Percentiles rank a stretch among this genome's conserved stretches.
These are phyloP conservation scores for Marmota flaviventris DNA, from an alignment of 2,113 vertebrate species.

Conservation along the genomic window DNA sequence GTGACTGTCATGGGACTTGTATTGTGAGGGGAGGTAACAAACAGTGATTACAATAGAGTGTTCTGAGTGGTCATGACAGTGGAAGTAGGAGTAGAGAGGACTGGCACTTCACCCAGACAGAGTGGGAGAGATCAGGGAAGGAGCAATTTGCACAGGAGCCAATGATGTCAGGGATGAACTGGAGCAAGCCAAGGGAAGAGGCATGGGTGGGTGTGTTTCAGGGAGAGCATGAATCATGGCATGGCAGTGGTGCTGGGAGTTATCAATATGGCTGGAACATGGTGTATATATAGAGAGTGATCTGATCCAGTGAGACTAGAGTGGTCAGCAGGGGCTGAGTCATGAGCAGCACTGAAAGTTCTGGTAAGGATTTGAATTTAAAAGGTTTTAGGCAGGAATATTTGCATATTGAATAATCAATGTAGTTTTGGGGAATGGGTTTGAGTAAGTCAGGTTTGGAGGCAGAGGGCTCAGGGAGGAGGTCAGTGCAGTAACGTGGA, in stretches of 20 bases:
- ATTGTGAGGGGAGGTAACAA: not conserved
- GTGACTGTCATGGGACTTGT: not conserved
- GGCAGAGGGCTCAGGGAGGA: not conserved
- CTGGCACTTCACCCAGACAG: not conserved
- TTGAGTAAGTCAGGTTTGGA: not conserved
- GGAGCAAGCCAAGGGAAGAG: not conserved
- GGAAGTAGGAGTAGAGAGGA: not conserved
- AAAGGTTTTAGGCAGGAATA: not conserved
- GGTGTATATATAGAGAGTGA: too few relatives aligned
- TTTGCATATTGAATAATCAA: not conserved
- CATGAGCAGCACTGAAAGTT: not conserved
- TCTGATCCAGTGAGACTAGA: not conserved
- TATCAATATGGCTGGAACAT: not conserved
- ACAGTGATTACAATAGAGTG: not conserved
- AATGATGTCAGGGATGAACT: not conserved
- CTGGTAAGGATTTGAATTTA: not conserved
- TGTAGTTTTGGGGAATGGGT: not conserved
- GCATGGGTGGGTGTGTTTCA: not conserved
- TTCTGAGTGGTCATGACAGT: not conserved
- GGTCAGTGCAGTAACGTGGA: not conserved
- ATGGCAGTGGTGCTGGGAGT: not conserved
- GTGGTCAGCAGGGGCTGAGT: not conserved
- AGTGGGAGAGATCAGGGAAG: not conserved
- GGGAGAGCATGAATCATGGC: not conserved
- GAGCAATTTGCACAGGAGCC: not conserved